phyloP scores from a whole-genome alignment of 2,797 vertebrate genomes.

The Picus viridis region DNA sequence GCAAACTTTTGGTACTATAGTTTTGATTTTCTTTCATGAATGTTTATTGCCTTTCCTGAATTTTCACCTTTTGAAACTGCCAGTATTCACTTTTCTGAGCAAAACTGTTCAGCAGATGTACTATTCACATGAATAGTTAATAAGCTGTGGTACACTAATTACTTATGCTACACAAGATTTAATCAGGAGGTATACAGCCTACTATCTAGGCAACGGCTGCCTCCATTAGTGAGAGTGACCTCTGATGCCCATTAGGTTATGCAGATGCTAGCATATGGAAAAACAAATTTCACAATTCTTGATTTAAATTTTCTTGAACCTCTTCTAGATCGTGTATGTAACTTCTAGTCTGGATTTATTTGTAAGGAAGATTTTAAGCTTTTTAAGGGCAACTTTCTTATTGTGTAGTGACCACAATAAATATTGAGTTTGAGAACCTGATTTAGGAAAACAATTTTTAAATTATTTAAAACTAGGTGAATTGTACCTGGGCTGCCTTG shows the following conservation, averaged over 20 bases:
- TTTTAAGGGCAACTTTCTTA: not conserved
- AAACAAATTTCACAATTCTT: not conserved
- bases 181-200: not conserved
- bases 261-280: not conserved
- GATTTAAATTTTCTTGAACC: not conserved
- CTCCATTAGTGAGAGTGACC: not conserved
- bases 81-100: not conserved
- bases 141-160: not conserved
- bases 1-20: not conserved
- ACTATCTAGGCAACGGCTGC: not conserved
- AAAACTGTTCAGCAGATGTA: not conserved
- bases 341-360: no score
- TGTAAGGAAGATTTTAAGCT: no score
- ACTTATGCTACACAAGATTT: not conserved
- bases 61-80: not conserved
- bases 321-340: no score
- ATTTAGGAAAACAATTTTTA: not conserved
- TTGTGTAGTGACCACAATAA: not conserved
- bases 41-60: not conserved
- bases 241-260: not conserved
- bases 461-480: not conserved
- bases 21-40: not conserved
- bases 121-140: not conserved
- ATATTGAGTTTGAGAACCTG: not conserved
- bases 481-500: no score